These are phyloP conservation scores for Nesometra sesokonis DNA, from an alignment of 35 echinoderm and acorn worm genomes.

Conservation along the genomic window DNA sequence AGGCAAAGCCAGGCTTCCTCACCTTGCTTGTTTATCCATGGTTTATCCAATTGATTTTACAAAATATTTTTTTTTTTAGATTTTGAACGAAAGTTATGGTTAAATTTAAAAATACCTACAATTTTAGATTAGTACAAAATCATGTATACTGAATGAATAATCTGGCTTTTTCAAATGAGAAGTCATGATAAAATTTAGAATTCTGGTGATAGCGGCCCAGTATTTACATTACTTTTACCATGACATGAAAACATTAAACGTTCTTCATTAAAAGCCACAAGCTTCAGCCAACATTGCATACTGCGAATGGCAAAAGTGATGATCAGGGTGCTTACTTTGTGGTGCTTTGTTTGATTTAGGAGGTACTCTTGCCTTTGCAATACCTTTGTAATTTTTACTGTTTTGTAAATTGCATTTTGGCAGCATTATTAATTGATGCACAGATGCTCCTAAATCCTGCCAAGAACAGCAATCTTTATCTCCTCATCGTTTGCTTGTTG, in stretches of 20 bases:
- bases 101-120: too few relatives aligned
- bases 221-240: not conserved
- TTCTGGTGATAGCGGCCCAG: not conserved
- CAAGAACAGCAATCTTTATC: too few relatives aligned
- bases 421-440: not conserved
- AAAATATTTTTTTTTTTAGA: too few relatives aligned
- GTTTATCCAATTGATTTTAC: too few relatives aligned
- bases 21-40: too few relatives aligned
- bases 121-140: too few relatives aligned
- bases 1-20: too few relatives aligned
- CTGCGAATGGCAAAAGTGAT: not conserved
- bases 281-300: not conserved
- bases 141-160: not conserved
- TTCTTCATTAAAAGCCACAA: not conserved
- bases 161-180: not conserved
- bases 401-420: not conserved
- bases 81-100: too few relatives aligned
- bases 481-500: too few relatives aligned
- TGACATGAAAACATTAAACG: not conserved
- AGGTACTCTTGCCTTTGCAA: not conserved
- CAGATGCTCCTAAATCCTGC: too few relatives aligned
- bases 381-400: not conserved
- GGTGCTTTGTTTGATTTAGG: not conserved
- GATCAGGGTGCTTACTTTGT: not conserved
- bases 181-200: not conserved